Evolutionary conservation across 2,888 invertebrate species (phyloP).

Genomic region (Neuroscelio doddi): DNA sequence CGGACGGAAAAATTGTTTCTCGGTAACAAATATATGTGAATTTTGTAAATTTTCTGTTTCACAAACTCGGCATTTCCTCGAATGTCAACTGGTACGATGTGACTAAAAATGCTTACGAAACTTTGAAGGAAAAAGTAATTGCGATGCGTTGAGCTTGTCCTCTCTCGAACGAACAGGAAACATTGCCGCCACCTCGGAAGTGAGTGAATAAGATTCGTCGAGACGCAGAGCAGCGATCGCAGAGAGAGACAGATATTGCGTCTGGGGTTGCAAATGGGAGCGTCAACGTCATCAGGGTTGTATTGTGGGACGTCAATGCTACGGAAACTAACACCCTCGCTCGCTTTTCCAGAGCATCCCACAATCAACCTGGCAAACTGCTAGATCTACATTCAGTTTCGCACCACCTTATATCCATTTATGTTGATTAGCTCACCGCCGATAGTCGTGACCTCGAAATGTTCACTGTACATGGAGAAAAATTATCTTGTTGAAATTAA

Average conservation of each 20-base stretch:
- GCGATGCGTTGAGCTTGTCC: slow-evolving; percentile 22
- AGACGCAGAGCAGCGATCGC: slow-evolving; percentile 48
- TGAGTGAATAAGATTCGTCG: slow-evolving; percentile 58
- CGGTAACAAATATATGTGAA: no score
- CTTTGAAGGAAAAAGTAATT: no score
- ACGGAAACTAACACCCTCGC: slow-evolving; percentile 68
- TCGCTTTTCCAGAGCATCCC: slow-evolving; percentile 45
- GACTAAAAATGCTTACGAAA: no score
- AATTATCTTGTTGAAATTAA: no score
- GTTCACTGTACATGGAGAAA: slow-evolving; percentile 29
- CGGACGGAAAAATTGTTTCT: slow-evolving; percentile 12
- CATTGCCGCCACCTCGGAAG: slow-evolving; percentile 51
- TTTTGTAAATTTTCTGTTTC: no score
- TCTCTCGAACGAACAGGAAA: slow-evolving; percentile 54
- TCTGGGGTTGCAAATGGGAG: slow-evolving; percentile 61
- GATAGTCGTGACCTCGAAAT: slow-evolving; percentile 37
- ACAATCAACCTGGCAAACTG: slow-evolving; percentile 22
- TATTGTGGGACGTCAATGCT: slow-evolving; percentile 70
- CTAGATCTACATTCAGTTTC: slow-evolving; percentile 54
- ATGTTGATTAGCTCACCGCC: slow-evolving; percentile 49
- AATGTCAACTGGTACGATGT: no score
- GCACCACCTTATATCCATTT: slow-evolving; percentile 51
- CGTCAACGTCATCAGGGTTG: slow-evolving; percentile 65
- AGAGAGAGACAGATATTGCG: slow-evolving; percentile 45
- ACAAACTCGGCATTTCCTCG: no score